phyloP scores from a whole-genome alignment of 53 echinoderm and acorn worm genomes.

The Luidia sarsii region DNA sequence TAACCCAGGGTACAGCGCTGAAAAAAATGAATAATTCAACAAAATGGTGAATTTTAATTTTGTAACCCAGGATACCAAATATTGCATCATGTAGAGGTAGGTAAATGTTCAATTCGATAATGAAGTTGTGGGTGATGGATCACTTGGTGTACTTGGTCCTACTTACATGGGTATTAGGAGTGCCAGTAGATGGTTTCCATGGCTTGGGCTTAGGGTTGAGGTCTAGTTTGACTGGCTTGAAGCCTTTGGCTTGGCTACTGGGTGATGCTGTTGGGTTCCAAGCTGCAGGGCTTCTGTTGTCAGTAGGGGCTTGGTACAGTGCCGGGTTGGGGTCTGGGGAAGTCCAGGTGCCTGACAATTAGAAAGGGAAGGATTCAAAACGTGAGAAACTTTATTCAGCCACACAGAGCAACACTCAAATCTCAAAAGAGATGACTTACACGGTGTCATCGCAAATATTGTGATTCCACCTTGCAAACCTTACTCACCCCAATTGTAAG shows the following conservation, averaged over 20 bases:
- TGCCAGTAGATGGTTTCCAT: too few relatives aligned
- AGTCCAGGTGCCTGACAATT: constrained; percentile 26
- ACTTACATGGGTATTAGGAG: too few relatives aligned
- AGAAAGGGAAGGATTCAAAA: neutral
- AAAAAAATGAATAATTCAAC: neutral
- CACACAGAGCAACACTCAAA: neutral
- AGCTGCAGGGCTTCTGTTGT: constrained; percentile 32
- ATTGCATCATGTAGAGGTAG: too few relatives aligned
- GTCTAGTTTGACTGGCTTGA: constrained; percentile 82
- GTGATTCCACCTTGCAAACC: too few relatives aligned
- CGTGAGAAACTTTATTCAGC: neutral
- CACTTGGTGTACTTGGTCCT: neutral
- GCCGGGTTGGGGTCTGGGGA: constrained; percentile 9
- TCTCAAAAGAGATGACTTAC: too few relatives aligned
- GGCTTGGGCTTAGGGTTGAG: constrained; percentile 50
- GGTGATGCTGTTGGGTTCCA: constrained; percentile 6
- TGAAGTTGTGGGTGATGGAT: neutral
- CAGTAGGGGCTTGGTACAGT: constrained; percentile 4
- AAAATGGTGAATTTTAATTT: neutral
- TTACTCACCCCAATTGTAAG: too few relatives aligned
- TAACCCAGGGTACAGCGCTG: too few relatives aligned
- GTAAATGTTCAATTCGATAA: neutral
- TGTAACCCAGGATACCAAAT: neutral
- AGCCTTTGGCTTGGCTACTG: constrained; percentile 61
- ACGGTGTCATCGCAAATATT: too few relatives aligned